phyloP scores from a whole-genome alignment of 2,113 vertebrate genomes.

The Clarias gariepinus region DNA sequence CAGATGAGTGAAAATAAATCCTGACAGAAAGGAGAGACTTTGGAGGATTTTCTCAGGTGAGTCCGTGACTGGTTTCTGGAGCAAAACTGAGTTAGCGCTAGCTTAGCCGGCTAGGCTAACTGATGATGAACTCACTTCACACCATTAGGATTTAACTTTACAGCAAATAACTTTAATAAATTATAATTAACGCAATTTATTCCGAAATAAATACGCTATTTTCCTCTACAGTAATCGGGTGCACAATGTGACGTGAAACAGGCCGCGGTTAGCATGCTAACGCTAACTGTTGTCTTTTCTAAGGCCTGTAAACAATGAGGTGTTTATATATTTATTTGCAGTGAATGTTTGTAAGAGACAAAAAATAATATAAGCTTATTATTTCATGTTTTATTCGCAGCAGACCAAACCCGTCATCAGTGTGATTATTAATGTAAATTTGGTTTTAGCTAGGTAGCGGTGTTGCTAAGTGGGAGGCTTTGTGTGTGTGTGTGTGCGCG shows the following conservation, averaged over 20 bases:
- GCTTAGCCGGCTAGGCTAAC: slow-evolving; percentile 7
- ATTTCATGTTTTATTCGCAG: background rate
- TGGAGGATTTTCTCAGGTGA: background rate
- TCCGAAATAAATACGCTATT: background rate
- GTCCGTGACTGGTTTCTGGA: background rate
- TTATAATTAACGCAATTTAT: background rate
- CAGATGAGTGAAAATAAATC: slow-evolving; percentile 13
- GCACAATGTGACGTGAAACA: background rate
- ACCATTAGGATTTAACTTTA: no score
- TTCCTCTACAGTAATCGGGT: background rate
- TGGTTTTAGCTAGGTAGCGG: background rate
- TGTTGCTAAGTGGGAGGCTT: background rate
- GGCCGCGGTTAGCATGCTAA: slow-evolving; percentile 16
- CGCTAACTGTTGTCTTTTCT: background rate
- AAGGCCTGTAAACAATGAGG: background rate
- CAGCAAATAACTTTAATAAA: no score
- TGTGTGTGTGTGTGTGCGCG: background rate
- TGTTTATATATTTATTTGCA: no score
- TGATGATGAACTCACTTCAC: background rate
- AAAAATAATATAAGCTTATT: background rate
- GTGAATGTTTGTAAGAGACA: background rate
- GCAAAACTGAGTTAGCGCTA: background rate
- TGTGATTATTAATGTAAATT: background rate
- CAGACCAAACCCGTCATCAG: background rate
- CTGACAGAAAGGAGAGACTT: background rate